phyloP scores from a whole-genome alignment of 2,888 invertebrate genomes.

The Tenthredo livida region DNA sequence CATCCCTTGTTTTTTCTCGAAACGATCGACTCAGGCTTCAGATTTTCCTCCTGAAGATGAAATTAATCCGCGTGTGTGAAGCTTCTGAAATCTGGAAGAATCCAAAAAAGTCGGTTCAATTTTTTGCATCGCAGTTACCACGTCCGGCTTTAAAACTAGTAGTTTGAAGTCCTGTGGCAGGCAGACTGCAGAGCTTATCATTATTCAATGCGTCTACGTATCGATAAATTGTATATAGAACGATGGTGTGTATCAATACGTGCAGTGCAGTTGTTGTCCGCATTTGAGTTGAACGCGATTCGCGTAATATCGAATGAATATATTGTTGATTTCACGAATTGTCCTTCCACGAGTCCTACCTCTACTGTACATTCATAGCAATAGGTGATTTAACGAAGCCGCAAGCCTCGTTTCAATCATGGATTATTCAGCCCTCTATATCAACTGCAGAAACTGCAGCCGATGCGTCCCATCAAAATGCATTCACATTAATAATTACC shows the following conservation, averaged over 20 bases:
- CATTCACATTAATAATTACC: conserved; percentile 73
- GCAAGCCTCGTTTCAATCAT: conserved; percentile 69
- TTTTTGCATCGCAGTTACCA: neutral
- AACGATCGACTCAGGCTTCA: no score
- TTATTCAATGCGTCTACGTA: conserved; percentile 34
- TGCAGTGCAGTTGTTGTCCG: conserved; percentile 9
- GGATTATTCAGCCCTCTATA: conserved; percentile 70
- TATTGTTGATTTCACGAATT: conserved; percentile 71
- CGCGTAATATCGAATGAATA: conserved; percentile 63
- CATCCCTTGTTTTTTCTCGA: no score
- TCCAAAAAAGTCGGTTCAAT: no score
- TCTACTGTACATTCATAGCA: neutral
- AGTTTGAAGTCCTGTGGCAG: neutral
- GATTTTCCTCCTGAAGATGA: no score
- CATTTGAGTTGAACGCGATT: neutral
- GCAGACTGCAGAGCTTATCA: neutral
- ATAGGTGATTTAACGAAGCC: neutral
- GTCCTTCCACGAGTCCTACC: conserved; percentile 62
- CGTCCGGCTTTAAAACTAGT: neutral
- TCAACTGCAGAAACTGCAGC: neutral
- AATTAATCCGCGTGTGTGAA: no score
- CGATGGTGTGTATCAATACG: conserved; percentile 10
- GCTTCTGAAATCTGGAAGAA: no score
- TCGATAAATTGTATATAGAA: conserved; percentile 11
- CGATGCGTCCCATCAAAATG: conserved; percentile 70